Evolutionary conservation across 2,113 vertebrate genomes (phyloP).

Genomic region (Gila orcuttii): DNA sequence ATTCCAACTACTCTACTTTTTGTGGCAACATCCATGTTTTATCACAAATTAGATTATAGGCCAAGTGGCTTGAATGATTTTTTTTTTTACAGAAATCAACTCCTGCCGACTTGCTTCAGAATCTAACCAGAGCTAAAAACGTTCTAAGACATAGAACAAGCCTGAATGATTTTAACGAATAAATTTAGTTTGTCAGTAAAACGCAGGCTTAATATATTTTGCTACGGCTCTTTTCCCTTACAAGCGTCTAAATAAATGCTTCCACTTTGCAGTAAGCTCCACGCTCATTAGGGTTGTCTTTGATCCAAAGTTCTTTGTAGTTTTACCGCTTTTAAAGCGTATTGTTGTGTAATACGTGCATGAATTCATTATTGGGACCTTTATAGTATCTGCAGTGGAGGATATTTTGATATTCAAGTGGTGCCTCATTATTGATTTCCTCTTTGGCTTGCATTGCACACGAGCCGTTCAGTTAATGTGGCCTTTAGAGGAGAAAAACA

Average conservation of each 20-base stretch:
- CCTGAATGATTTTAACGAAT: neutral
- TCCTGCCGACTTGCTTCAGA: neutral
- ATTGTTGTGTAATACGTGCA: constrained; percentile 18
- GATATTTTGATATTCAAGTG: constrained; percentile 32
- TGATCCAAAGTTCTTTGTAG: constrained; percentile 53
- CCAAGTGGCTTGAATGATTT: neutral
- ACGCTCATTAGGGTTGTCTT: constrained; percentile 61
- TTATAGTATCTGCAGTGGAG: neutral
- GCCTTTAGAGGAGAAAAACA: constrained; percentile 42
- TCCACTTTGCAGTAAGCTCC: constrained; percentile 53
- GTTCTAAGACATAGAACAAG: constrained; percentile 3
- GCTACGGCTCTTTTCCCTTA: constrained; percentile 27
- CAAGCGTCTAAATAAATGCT: constrained; percentile 61
- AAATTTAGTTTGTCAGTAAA: neutral
- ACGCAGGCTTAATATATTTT: neutral
- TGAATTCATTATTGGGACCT: constrained; percentile 23
- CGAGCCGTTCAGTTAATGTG: constrained; percentile 37
- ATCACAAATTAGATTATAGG: neutral
- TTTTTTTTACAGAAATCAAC: neutral
- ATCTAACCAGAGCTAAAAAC: neutral
- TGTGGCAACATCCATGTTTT: neutral
- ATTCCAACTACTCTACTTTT: neutral
- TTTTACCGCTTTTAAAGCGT: constrained; percentile 8
- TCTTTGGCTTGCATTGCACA: constrained; percentile 23
- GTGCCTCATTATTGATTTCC: constrained; percentile 43